A percentile compares a stretch with the other conserved stretches of the same genome.
Conservation (phyloP, 2,888 invertebrate genomes). For the Ctenicera cuprea region DNA sequence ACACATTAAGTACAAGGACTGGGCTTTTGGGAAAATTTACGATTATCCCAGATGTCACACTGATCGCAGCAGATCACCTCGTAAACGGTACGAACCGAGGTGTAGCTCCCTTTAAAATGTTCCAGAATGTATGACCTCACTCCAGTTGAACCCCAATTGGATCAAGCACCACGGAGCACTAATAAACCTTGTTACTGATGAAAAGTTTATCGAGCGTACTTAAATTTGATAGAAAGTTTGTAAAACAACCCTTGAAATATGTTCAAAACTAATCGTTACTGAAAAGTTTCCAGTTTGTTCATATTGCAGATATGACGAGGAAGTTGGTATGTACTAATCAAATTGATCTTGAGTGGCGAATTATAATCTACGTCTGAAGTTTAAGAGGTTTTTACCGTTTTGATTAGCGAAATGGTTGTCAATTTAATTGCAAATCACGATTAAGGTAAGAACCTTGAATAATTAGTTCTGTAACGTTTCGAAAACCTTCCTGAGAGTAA, state of each 20-base stretch:
- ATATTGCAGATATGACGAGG: too few species aligned
- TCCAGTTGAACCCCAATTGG: conserved; percentile 24
- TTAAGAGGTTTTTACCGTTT: too few species aligned
- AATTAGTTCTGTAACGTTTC: too few species aligned
- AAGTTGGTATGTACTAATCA: too few species aligned
- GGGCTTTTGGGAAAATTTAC: conserved; percentile 45
- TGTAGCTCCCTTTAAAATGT: conserved; percentile 30
- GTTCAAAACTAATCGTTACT: not conserved
- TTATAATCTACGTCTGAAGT: too few species aligned
- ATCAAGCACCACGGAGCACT: conserved; percentile 1
- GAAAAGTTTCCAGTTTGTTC: too few species aligned
- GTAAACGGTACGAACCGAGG: conserved; percentile 40
- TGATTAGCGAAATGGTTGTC: too few species aligned
- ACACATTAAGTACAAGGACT: conserved; percentile 39
- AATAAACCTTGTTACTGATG: not conserved
- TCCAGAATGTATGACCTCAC: conserved; percentile 29
- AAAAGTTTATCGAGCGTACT: conserved; percentile 29
- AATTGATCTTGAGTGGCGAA: too few species aligned
- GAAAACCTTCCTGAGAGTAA: too few species aligned
- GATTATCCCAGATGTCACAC: conserved; percentile 47
- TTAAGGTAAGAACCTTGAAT: too few species aligned
- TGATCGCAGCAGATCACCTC: conserved; percentile 36
- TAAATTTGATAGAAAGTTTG: conserved; percentile 17
- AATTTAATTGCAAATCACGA: too few species aligned
- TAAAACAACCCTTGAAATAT: conserved; percentile 1